Percentiles rank a stretch among this genome's conserved stretches.
Evolutionary conservation across 2,888 invertebrate genomes (phyloP).

Genomic region (Oxyteleia sp.): DNA sequence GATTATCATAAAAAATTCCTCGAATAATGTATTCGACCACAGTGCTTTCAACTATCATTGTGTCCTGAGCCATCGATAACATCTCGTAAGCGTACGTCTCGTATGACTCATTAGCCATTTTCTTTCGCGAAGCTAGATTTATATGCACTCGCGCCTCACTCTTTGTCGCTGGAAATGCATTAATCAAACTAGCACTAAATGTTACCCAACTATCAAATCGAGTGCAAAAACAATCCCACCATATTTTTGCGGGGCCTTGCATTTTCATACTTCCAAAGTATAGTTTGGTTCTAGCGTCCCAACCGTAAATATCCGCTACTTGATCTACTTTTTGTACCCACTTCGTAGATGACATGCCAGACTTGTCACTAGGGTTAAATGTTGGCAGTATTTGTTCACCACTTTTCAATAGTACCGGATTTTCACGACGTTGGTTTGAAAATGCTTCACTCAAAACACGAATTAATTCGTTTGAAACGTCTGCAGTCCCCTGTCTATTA

Average conservation of each 20-base stretch:
- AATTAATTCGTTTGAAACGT: background rate
- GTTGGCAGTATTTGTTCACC: slow-evolving; percentile 9
- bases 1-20: background rate
- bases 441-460: background rate
- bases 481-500: background rate
- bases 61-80: slow-evolving; percentile 13
- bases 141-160: slow-evolving; percentile 24
- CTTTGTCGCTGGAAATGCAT: slow-evolving; percentile 26
- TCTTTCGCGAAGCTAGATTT: slow-evolving; percentile 10
- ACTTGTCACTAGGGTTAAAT: slow-evolving; percentile 10
- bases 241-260: slow-evolving; percentile 32
- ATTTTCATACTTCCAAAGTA: slow-evolving; percentile 29
- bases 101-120: slow-evolving; percentile 26
- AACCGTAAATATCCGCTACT: background rate
- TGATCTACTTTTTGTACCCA: slow-evolving; percentile 5
- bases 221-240: slow-evolving; percentile 9
- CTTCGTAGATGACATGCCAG: background rate
- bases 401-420: background rate
- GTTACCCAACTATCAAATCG: slow-evolving; percentile 9
- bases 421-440: background rate
- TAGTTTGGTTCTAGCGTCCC: slow-evolving; percentile 4
- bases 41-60: background rate
- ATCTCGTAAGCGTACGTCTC: slow-evolving; percentile 37
- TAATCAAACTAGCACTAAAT: background rate
- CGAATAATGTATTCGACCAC: slow-evolving; percentile 3